Conservation (phyloP, 2,888 invertebrate species). For the Drosophila cognata region DNA sequence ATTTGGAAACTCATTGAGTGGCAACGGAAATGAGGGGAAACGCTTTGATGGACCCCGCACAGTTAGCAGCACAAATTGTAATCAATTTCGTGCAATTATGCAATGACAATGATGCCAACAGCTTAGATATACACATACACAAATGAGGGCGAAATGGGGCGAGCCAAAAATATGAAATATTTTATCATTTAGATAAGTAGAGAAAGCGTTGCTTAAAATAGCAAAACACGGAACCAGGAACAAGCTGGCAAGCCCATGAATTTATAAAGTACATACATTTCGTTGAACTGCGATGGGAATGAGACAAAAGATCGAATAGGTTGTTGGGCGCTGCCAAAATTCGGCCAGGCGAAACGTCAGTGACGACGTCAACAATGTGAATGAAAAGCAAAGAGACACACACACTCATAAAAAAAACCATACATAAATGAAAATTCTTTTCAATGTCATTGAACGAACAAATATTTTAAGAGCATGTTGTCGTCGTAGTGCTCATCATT, state of each 20-base stretch:
- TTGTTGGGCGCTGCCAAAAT: slow-evolving; percentile 49
- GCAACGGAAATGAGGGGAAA: slow-evolving; percentile 67
- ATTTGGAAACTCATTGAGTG: slow-evolving; percentile 60
- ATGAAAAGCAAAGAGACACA: slow-evolving; percentile 31
- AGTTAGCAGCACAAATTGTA: slow-evolving; percentile 49
- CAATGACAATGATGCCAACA: slow-evolving; percentile 49
- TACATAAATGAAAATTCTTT: slow-evolving; percentile 59
- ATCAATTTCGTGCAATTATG: slow-evolving; percentile 78
- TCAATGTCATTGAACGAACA: slow-evolving; percentile 77
- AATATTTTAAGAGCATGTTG: slow-evolving; percentile 67
- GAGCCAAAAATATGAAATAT: slow-evolving; percentile 30
- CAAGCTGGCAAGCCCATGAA: slow-evolving; percentile 44
- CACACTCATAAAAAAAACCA: slow-evolving; percentile 5
- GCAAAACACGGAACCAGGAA: slow-evolving; percentile 36
- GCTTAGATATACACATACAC: slow-evolving; percentile 2
- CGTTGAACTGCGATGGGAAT: slow-evolving; percentile 24
- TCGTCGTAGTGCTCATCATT: slow-evolving; percentile 24
- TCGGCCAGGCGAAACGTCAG: slow-evolving; percentile 59
- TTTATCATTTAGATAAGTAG: slow-evolving; percentile 34
- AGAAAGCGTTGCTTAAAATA: slow-evolving; percentile 51
- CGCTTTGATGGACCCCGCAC: slow-evolving; percentile 28
- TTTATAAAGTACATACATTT: slow-evolving; percentile 62
- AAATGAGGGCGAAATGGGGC: slow-evolving; percentile 5
- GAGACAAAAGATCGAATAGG: slow-evolving; percentile 35
- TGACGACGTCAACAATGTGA: slow-evolving; percentile 55